Conservation (phyloP, 2,888 invertebrate genomes). For the Leptogaster cylindrica region DNA sequence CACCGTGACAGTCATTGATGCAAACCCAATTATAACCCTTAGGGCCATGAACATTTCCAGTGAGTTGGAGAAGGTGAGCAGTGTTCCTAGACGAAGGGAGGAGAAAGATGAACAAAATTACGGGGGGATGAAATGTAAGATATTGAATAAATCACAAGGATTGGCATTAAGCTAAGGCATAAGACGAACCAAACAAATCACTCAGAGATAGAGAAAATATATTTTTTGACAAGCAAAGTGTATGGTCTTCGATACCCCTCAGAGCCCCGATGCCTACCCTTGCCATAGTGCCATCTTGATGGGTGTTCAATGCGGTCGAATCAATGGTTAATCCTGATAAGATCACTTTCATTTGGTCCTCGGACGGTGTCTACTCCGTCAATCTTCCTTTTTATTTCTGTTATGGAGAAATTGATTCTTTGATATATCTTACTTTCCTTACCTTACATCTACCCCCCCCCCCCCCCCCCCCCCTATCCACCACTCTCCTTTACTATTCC, state of each 20-base stretch:
- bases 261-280: background rate
- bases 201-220: constrained; percentile 10
- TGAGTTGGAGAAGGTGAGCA: constrained; percentile 67
- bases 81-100: constrained; percentile 56
- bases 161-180: constrained; percentile 16
- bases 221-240: constrained; percentile 12
- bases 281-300: constrained; percentile 3
- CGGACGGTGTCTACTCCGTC: background rate
- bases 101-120: constrained; percentile 2
- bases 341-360: constrained; percentile 11
- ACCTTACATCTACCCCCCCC: too few species aligned
- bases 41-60: constrained; percentile 66
- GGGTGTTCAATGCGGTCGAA: constrained; percentile 4
- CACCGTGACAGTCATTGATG: constrained; percentile 69
- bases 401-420: constrained; percentile 30
- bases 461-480: background rate
- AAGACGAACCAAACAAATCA: constrained; percentile 22
- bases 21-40: constrained; percentile 68
- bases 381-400: background rate
- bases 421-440: constrained; percentile 10
- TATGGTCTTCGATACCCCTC: background rate
- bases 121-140: constrained; percentile 3
- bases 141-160: constrained; percentile 36
- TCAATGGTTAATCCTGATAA: constrained; percentile 18
- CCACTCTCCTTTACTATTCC: background rate